Evolutionary conservation across 2,888 invertebrate genomes (phyloP), one percentile per base, ranked within the genome.

Genomic region (Nymphalis c-album): DNA sequence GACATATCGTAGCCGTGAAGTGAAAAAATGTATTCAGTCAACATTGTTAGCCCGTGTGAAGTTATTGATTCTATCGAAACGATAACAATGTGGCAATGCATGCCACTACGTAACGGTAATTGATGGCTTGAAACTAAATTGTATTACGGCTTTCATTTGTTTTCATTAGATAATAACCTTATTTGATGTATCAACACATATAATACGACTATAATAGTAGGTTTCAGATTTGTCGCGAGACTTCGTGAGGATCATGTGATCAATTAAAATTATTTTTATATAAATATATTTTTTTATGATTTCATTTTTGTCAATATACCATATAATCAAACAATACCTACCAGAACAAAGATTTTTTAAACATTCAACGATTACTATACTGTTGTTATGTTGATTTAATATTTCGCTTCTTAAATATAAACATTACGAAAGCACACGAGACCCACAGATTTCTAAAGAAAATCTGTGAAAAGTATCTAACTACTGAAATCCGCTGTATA

Each of bases 41-140:
- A 57, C 57, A 57, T 57, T 40, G 57, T 57, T 57, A 57, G 57
- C 40, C 35, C 35, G 18, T 57, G 35, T 35, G 40, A 57, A 57
- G 57, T 57, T 57, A 57, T 57, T 57, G 57, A 57, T 57, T 57
- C 57, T 18, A 57, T 40, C 35, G 57, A 57, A 57, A 57, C 57
- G 57, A 57, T 57, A 57, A 57, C 57, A 57, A 57, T 26, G 57
- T 57, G 57, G 55, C 35, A 57, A 18, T 40, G 57, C 40, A 57
- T 18, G 57, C 53, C 26, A 31, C 40, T 57, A 57, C 31, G 57
- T 53, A 31, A 53, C 40, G 57, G 35, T 57, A 57, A 57, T 57
- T 57, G 40, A 57, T n/a, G 40, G 57, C n/a, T 18, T 55, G 17
- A 31, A 22, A 31, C 7, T 35, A 31, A 57, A 57, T 35, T 57